Evolutionary conservation across 1,140 invertebrate genomes (phyloP).

Genomic region (Drosophila dunni): DNA sequence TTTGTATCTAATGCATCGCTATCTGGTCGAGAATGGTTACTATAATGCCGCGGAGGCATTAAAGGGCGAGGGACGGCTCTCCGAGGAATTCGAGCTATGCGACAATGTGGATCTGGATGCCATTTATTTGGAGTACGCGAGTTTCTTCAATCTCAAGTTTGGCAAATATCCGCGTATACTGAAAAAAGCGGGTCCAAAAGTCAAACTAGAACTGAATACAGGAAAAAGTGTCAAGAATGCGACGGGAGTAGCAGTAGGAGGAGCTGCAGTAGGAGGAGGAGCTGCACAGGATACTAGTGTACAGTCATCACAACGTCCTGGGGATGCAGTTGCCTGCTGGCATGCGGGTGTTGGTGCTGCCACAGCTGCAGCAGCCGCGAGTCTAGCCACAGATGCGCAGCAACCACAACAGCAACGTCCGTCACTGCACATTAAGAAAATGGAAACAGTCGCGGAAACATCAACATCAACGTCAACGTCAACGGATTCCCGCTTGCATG

Average conservation of each 20-base stretch:
- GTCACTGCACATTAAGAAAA: constrained; percentile 60
- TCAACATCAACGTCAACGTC: neutral
- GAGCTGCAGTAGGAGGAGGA: neutral
- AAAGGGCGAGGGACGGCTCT: constrained; percentile 89
- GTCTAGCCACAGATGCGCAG: constrained; percentile 18
- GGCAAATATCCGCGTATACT: constrained; percentile 93
- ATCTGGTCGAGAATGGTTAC: constrained; percentile 90
- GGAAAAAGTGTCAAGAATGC: constrained; percentile 1
- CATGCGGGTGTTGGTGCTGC: constrained; percentile 62
- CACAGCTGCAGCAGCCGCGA: constrained; percentile 48
- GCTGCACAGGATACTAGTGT: neutral
- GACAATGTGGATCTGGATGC: constrained; percentile 96
- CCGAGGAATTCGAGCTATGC: constrained; percentile 90
- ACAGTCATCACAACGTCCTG: constrained; percentile 18
- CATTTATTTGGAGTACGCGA: constrained; percentile 94
- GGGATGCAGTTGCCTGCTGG: constrained; percentile 50
- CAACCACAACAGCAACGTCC: constrained; percentile 20
- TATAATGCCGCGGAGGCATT: constrained; percentile 87
- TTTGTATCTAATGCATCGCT: constrained; percentile 91
- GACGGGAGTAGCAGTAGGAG: neutral
- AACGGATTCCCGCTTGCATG: neutral
- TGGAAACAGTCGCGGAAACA: constrained; percentile 49
- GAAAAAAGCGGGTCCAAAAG: constrained; percentile 85
- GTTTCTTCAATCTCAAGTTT: constrained; percentile 94
- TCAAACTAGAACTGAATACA: constrained; percentile 63